A percentile compares a stretch with the other conserved stretches of the same genome.
Evolutionary conservation across 2,888 invertebrate species (phyloP).

Genomic region (Idaea biselata): DNA sequence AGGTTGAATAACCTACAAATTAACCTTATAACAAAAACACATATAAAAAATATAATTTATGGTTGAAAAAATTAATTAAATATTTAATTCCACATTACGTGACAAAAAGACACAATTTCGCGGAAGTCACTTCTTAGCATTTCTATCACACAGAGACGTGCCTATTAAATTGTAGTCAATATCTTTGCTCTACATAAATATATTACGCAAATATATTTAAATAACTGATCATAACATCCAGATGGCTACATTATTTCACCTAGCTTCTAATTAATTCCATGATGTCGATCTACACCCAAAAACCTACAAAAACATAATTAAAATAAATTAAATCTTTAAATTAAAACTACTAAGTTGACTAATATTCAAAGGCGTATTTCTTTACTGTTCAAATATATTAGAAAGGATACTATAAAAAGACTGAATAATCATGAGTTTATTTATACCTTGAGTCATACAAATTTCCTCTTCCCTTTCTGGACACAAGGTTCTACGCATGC

Average conservation of each 20-base stretch:
- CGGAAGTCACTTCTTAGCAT: background rate
- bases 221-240: background rate
- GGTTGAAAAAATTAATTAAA: too few relatives aligned
- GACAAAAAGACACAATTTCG: background rate
- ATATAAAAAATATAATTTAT: too few relatives aligned
- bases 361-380: background rate
- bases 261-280: background rate
- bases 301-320: too few relatives aligned
- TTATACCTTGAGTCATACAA: slow-evolving; percentile 35
- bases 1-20: too few relatives aligned
- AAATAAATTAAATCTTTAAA: too few relatives aligned
- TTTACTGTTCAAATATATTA: background rate
- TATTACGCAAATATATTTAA: background rate
- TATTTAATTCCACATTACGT: background rate
- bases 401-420: background rate
- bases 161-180: background rate
- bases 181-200: background rate
- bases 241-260: background rate
- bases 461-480: slow-evolving; percentile 42
- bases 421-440: slow-evolving; percentile 23
- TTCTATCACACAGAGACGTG: background rate
- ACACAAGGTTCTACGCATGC: slow-evolving; percentile 20
- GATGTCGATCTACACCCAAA: background rate
- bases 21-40: too few relatives aligned
- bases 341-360: too few relatives aligned